A percentile compares a stretch with the other conserved stretches of the same genome.
Evolutionary conservation across 2,888 invertebrate genomes (phyloP).

Genomic region (Panzeria rudis): DNA sequence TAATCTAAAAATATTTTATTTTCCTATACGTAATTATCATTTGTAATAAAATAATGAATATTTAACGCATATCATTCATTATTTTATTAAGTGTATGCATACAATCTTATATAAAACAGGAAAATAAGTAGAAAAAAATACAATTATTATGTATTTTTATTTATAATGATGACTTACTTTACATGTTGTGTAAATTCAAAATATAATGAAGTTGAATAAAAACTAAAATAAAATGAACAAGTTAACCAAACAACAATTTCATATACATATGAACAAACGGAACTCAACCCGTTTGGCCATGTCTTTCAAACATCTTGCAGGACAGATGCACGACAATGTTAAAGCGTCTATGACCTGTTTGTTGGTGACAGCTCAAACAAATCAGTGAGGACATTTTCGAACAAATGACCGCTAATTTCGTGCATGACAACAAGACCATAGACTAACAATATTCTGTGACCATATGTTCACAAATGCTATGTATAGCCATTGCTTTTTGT

Average conservation of each 20-base stretch:
- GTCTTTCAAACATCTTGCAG: no score
- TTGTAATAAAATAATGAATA: slow-evolving; percentile 43
- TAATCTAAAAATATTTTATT: neutral
- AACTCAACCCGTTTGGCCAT: no score
- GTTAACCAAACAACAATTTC: neutral
- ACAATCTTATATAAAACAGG: neutral
- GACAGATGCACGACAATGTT: no score
- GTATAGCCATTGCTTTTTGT: no score
- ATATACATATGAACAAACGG: no score
- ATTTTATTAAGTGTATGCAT: slow-evolving; percentile 33
- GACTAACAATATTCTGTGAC: no score
- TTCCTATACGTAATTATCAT: slow-evolving; percentile 16
- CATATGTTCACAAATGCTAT: no score
- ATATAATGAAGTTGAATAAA: slow-evolving; percentile 30
- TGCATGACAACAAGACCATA: no score
- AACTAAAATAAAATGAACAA: slow-evolving; percentile 7
- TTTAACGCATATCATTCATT: slow-evolving; percentile 57
- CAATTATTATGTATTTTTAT: slow-evolving; percentile 30
- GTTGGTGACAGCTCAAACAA: no score
- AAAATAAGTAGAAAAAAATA: slow-evolving; percentile 6
- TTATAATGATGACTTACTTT: slow-evolving; percentile 45
- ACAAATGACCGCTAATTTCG: no score
- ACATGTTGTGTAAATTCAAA: slow-evolving; percentile 42
- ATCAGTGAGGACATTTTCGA: no score
- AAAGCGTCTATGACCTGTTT: no score